phyloP scores from a whole-genome alignment of 37 sponge, comb jelly and placozoan species.

The Halichondria panicea region DNA sequence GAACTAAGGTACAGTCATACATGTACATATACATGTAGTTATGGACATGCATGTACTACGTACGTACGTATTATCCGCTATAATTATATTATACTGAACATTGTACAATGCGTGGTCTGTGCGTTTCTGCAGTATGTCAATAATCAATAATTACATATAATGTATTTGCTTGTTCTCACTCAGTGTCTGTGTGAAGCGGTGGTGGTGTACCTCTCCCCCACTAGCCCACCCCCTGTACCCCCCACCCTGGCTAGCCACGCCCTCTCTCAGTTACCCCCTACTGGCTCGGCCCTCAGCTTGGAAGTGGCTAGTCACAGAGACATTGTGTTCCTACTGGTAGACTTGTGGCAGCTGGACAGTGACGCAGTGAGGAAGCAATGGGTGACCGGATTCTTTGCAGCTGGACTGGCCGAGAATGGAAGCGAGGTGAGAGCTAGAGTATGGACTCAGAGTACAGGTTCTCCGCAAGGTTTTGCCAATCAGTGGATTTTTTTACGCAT shows the following conservation, averaged over 20 bases:
- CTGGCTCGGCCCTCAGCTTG: not conserved
- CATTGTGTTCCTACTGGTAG: slow-evolving; percentile 30
- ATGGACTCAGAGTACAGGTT: no score
- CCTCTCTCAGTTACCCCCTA: no score
- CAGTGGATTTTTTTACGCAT: not conserved
- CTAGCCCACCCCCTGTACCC: not conserved
- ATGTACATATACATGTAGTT: no score
- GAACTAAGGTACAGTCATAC: slow-evolving; percentile 23
- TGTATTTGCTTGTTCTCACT: not conserved
- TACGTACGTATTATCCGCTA: not conserved
- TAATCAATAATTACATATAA: not conserved
- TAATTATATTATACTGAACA: not conserved
- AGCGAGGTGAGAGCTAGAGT: slow-evolving; percentile 22
- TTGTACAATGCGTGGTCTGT: no score
- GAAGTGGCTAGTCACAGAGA: slow-evolving; percentile 29
- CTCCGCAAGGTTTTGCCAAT: no score
- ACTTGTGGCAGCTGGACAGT: slow-evolving; percentile 39
- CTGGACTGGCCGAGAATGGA: slow-evolving; percentile 44
- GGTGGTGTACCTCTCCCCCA: no score
- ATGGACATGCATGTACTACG: no score
- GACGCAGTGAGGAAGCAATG: slow-evolving; percentile 32
- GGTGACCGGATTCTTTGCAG: slow-evolving; percentile 47
- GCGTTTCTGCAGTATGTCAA: not conserved
- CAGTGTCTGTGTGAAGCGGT: slow-evolving; percentile 48
- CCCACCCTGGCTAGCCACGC: slow-evolving; percentile 1